Base-by-base conservation (phyloP, 2,888 invertebrate species). In the Synergus itoensis region DNA sequence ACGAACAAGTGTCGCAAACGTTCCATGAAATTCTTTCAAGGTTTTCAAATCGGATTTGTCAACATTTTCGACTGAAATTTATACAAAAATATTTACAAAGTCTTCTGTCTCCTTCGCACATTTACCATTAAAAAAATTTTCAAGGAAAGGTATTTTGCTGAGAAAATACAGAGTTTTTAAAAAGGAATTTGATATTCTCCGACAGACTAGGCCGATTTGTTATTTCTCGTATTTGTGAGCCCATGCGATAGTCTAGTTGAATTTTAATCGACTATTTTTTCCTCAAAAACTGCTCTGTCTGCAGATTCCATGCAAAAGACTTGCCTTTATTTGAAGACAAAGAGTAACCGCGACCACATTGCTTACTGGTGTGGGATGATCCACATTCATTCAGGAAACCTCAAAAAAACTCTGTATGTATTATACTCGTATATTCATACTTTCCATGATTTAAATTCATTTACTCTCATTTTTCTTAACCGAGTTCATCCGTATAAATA, bases 291-390 rank as follows among this genome's bases (percentile, higher is more conserved):
- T 73, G 40, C 36, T 53, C 48, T 18, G 53, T 40, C 48, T 73
- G 73, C 53, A 36, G 18, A 53, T 36, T 73, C 53, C 28, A 73
- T 53, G 73, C 73, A 73, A 73, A 73, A 53, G 53, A n/a, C 45
- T 53, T 48, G 69, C 53, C 48, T 73, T 73, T 73, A 73, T 53
- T 73, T 73, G 53, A 53, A 48, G 53, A 73, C 73, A 73, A 73
- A 48, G 36, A 73, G 36, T 36, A 73, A 53, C 73, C 36, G 36
- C 21, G 48, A 48, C 69, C 69, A 45, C 73, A 73, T 36, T 73
- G 18, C 53, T 53, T 53, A 36, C 73, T 53, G 53, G 73, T 53
- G 40, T 53, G 73, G n/a, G 40, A 73, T 73, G 40, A 73, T 73
- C 48, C 73, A 73, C 53, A 53, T 73, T 53, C 73, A 53, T 73